Evolutionary conservation across 2,888 invertebrate genomes (phyloP), one percentile per base, ranked within the genome.

Genomic region (Osmoderma eremita): DNA sequence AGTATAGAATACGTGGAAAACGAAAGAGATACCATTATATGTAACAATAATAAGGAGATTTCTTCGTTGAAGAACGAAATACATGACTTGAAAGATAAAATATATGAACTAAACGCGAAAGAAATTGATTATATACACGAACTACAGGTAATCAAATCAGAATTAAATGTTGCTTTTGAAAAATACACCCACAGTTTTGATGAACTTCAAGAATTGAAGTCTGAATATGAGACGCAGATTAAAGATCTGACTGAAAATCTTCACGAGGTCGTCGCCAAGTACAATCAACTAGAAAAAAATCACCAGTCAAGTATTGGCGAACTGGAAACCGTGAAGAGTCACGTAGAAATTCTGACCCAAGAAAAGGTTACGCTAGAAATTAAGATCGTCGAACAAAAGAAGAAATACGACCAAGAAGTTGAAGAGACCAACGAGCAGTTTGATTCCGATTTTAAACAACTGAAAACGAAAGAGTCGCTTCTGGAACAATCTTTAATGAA

Each of bases 231-330:
- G 30, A 10, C 12, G 6, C 72, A 73, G 48, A 67, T 73, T n/a
- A 68, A 65, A 13, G 63, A 61, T 64, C 58, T 75, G 63, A 75
- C 74, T 1, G 72, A 71, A 50, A 73, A 70, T 68, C 64, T 75
- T 17, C 73, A 73, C 18, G 69, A 68, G 36, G 30, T 74, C 3
- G 63, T 73, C 1, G 63, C 68, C 41, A 74, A 71, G 36, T 73
- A 72, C 36, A 75, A 75, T 54, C 48, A 41, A 38, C 51, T 71
- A 1, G 67, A 71, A 48, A 64, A 67, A 39, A 56, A 22, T 12
- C 36, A 73, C 67, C 20, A 38, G 12, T 68, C 67, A 4, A 65
- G 56, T 8, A 13, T 38, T 17, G 10, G 12, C 13, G 24, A 67
- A 45, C 54, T 71, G 12, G 42, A 64, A 41, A 39, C 24, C n/a